Conservation (phyloP, 1,140 invertebrate genomes). For the Zaprionus camerounensis region DNA sequence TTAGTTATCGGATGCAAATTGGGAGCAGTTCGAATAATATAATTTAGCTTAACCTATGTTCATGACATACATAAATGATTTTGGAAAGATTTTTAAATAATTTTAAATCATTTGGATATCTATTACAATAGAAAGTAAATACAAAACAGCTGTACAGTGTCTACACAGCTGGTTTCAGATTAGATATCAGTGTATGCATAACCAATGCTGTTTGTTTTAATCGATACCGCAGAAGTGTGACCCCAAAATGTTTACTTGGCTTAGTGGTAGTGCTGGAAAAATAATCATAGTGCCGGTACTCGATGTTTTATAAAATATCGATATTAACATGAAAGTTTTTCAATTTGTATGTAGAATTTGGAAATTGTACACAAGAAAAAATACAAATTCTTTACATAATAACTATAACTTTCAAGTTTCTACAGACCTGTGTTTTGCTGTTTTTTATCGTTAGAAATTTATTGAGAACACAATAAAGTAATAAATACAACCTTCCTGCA, state of each 20-base stretch:
- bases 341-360: neutral
- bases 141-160: slow-evolving; percentile 30
- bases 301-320: neutral
- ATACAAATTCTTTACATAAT: neutral
- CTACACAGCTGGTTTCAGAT: slow-evolving; percentile 18
- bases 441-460: too few relatives aligned
- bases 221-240: slow-evolving; percentile 17
- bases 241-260: neutral
- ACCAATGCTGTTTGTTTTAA: neutral
- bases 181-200: slow-evolving; percentile 23
- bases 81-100: neutral
- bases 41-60: neutral
- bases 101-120: slow-evolving; percentile 5
- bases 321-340: neutral
- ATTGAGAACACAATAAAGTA: too few relatives aligned
- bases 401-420: neutral
- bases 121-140: slow-evolving; percentile 16
- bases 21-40: neutral
- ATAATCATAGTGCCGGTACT: neutral
- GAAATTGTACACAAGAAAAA: neutral
- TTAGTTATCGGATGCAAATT: slow-evolving; percentile 8
- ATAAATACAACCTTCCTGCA: too few relatives aligned
- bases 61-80: neutral
- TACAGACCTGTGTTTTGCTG: too few relatives aligned
- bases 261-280: neutral